Evolutionary conservation across 2,888 invertebrate genomes (phyloP).

Genomic region (Norana najaformis): DNA sequence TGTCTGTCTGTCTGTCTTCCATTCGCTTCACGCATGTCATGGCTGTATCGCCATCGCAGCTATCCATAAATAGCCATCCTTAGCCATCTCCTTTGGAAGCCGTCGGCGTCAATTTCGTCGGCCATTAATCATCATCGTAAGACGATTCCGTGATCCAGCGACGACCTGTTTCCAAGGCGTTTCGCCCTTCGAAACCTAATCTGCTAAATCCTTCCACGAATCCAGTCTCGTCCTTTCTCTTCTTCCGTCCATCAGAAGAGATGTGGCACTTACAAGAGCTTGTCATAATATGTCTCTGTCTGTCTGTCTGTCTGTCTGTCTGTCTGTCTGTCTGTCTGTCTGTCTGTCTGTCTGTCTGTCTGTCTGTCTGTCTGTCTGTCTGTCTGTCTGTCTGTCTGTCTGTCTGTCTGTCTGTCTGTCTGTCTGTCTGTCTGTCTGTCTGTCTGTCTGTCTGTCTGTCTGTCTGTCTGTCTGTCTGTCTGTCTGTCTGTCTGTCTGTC

Average conservation of each 20-base stretch:
- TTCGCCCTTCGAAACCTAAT: neutral
- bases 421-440: neutral
- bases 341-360: neutral
- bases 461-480: too few species aligned
- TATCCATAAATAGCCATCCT: neutral
- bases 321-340: neutral
- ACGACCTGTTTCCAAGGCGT: neutral
- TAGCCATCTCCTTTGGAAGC: neutral
- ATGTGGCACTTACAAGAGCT: neutral
- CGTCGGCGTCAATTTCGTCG: neutral
- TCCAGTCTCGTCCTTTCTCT: neutral
- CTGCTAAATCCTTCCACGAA: neutral
- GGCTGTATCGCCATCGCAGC: neutral
- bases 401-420: too few species aligned
- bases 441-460: neutral
- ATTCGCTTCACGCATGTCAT: neutral
- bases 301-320: too few species aligned
- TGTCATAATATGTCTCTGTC: neutral
- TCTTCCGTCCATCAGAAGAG: neutral
- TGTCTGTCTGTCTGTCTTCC: too few species aligned
- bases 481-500: neutral
- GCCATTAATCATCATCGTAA: neutral
- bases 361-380: neutral
- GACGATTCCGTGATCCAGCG: neutral
- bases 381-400: neutral